Evolutionary conservation across 92 coral and sea anemone genomes (phyloP).

Genomic region (Plumapathes pennacea): DNA sequence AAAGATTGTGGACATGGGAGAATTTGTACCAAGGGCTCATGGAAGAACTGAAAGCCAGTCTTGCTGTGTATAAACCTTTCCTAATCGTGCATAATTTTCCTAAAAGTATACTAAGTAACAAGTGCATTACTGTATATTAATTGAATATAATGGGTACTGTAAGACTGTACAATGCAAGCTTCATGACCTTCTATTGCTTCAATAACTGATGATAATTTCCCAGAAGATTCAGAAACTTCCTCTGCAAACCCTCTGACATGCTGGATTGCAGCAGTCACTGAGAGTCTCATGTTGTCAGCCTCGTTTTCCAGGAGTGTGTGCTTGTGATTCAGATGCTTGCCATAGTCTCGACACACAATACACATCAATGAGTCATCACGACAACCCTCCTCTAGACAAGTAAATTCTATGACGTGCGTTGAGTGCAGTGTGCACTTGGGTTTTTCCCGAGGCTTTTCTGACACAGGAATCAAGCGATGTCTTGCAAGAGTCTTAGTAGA

Average conservation of each 20-base stretch:
- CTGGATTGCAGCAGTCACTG: conserved; percentile 91
- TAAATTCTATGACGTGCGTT: conserved; percentile 90
- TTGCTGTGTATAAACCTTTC: too few species aligned
- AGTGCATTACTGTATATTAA: too few species aligned
- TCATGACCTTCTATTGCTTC: conserved; percentile 97
- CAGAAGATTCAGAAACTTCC: conserved; percentile 89
- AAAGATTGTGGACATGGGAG: too few species aligned
- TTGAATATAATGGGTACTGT: too few species aligned
- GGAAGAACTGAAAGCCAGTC: too few species aligned
- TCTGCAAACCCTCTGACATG: conserved; percentile 89
- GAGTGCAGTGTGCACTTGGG: conserved; percentile 87
- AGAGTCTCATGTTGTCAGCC: conserved; percentile 87
- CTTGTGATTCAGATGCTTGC: conserved; percentile 94
- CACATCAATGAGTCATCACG: conserved; percentile 91
- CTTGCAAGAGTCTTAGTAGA: conserved; percentile 91
- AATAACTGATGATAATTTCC: conserved; percentile 81
- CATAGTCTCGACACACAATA: conserved; percentile 95
- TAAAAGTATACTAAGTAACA: too few species aligned
- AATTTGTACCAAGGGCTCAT: too few species aligned
- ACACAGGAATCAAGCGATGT: conserved; percentile 87
- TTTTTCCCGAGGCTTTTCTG: conserved; percentile 90
- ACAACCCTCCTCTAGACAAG: conserved; percentile 92
- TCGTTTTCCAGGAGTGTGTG: conserved; percentile 89
- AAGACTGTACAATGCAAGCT: conserved; percentile 11
- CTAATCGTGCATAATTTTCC: too few species aligned